Conservation (phyloP, 2,888 invertebrate species). For the Lymantria dispar region DNA sequence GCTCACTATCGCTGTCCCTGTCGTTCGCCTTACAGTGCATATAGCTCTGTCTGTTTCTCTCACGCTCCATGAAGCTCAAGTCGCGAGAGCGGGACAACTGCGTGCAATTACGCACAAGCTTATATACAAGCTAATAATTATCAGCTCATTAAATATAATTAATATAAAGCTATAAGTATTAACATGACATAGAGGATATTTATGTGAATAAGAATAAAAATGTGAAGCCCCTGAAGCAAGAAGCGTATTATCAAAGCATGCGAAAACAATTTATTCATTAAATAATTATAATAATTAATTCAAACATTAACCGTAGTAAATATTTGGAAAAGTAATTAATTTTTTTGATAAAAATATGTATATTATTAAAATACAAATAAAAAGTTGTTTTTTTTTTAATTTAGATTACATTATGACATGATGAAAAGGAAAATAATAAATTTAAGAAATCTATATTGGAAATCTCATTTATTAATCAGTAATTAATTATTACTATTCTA, state of each 20-base stretch:
- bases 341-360: too few relatives aligned
- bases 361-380: too few relatives aligned
- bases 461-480: too few relatives aligned
- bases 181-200: background rate
- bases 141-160: conserved; percentile 18
- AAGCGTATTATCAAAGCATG: conserved; percentile 26
- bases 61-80: conserved; percentile 77
- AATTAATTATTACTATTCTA: too few relatives aligned
- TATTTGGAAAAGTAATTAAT: too few relatives aligned
- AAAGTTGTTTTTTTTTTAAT: too few relatives aligned
- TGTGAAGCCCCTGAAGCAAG: conserved; percentile 26
- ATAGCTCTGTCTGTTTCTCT: conserved; percentile 79
- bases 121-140: conserved; percentile 15
- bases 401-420: too few relatives aligned
- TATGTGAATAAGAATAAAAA: conserved; percentile 10
- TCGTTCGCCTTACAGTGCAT: conserved; percentile 78
- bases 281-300: too few relatives aligned
- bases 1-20: conserved; percentile 95
- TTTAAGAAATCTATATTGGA: too few relatives aligned
- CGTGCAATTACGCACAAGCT: conserved; percentile 64
- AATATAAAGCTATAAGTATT: conserved; percentile 19
- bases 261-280: background rate
- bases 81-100: conserved; percentile 76
- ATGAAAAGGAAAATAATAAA: too few relatives aligned
- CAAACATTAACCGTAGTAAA: too few relatives aligned